A percentile compares a stretch with the other conserved stretches of the same genome.
Evolutionary conservation across 2,888 invertebrate species (phyloP).

Genomic region (Drosophila pegasa): DNA sequence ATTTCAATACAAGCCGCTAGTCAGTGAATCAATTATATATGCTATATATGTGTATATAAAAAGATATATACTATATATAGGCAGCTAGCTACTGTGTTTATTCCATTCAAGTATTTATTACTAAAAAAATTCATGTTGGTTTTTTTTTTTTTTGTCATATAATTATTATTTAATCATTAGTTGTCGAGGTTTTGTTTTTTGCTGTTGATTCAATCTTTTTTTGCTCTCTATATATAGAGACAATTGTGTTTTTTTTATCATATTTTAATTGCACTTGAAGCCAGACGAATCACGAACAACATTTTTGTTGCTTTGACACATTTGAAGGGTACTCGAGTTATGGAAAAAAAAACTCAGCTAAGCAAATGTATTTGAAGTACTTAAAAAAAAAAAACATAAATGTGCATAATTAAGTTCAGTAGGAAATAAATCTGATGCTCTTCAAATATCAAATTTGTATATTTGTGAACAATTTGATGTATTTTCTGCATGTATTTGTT

Average conservation of each 20-base stretch:
- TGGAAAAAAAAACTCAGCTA: constrained; percentile 10
- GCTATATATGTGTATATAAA: neutral
- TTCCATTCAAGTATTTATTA: neutral
- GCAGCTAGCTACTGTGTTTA: constrained; percentile 13
- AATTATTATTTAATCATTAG: constrained; percentile 21
- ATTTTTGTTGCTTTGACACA: constrained; percentile 48
- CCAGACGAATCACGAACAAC: constrained; percentile 52
- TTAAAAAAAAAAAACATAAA: constrained; percentile 11
- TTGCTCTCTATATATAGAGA: constrained; percentile 14
- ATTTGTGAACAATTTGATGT: neutral
- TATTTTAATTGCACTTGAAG: constrained; percentile 57
- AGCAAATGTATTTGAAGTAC: constrained; percentile 13
- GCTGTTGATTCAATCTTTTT: constrained; percentile 17
- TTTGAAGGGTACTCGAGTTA: constrained; percentile 44
- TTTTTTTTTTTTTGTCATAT: constrained; percentile 5
- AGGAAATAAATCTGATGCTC: neutral
- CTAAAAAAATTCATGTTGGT: neutral
- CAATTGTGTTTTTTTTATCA: constrained; percentile 56
- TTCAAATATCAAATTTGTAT: neutral
- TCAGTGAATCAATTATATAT: constrained; percentile 4
- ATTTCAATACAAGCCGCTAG: neutral
- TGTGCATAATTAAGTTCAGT: constrained; percentile 12
- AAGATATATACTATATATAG: too few relatives aligned
- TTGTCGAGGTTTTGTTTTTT: constrained; percentile 34
- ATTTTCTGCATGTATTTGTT: neutral